A percentile compares a stretch with the other conserved stretches of the same genome.
Evolutionary conservation across 2,888 invertebrate species (phyloP).

Genomic region (Muschampia plurimacula): DNA sequence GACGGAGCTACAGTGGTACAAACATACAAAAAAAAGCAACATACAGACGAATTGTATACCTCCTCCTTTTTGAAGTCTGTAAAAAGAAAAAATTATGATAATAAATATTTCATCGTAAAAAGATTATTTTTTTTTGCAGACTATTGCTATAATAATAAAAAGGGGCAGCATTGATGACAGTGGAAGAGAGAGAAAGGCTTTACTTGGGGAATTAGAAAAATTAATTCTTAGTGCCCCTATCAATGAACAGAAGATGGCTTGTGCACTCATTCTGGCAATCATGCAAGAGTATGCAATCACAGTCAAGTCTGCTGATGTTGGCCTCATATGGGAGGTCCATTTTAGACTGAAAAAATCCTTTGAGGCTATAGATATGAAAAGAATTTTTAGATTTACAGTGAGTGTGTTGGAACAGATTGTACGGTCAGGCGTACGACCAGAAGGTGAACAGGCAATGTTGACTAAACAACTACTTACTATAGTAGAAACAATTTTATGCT

Average conservation of each 20-base stretch:
- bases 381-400: constrained; percentile 88
- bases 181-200: constrained; percentile 88
- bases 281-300: constrained; percentile 96
- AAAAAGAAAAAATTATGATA: neutral
- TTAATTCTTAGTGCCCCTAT: constrained; percentile 93
- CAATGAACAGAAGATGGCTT: constrained; percentile 91
- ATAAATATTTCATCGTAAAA: neutral
- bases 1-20: too few relatives aligned
- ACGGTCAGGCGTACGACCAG: constrained; percentile 76
- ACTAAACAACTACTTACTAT: constrained; percentile 91
- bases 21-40: too few relatives aligned
- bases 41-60: too few relatives aligned
- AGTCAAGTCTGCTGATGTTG: constrained; percentile 93
- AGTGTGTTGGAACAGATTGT: constrained; percentile 76
- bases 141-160: constrained; percentile 95
- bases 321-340: constrained; percentile 95
- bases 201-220: constrained; percentile 90
- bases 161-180: constrained; percentile 91
- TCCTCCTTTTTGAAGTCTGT: too few relatives aligned
- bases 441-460: constrained; percentile 83
- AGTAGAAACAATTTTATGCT: constrained; percentile 91
- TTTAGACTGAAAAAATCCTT: constrained; percentile 93
- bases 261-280: constrained; percentile 92
- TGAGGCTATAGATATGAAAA: constrained; percentile 91
- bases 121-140: constrained; percentile 69